These are phyloP conservation scores for Boulengeromyrus knoepffleri DNA, from an alignment of 2,113 vertebrate species.

Conservation along the genomic window DNA sequence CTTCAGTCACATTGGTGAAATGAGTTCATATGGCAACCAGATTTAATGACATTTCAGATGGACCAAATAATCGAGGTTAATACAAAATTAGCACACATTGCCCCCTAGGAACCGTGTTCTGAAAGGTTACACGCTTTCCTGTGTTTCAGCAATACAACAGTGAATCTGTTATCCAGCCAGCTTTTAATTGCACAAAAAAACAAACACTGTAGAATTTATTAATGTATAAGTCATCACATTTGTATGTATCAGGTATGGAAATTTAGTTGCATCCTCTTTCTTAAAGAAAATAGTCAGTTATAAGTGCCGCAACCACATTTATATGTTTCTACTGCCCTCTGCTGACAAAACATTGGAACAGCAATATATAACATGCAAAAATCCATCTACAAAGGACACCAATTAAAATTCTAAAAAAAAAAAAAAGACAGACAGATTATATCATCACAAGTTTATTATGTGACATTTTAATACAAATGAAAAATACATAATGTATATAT, in stretches of 20 bases:
- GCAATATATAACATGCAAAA: background rate
- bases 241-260: background rate
- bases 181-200: background rate
- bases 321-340: background rate
- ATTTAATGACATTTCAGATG: background rate
- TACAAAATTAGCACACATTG: background rate
- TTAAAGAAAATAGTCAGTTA: background rate
- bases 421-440: background rate
- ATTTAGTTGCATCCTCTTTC: background rate
- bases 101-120: background rate
- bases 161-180: background rate
- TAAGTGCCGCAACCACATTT: background rate
- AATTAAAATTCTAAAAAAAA: background rate
- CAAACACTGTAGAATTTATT: background rate
- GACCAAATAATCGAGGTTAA: background rate
- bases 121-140: background rate
- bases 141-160: background rate
- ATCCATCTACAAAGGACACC: background rate
- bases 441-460: slow-evolving; percentile 99
- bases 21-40: background rate
- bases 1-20: background rate
- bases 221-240: background rate
- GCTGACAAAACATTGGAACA: background rate
- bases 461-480: slow-evolving; percentile 99
- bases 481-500: slow-evolving; percentile 85